Base-by-base conservation (phyloP, 2,888 invertebrate genomes). In the Clusia tigrina region DNA sequence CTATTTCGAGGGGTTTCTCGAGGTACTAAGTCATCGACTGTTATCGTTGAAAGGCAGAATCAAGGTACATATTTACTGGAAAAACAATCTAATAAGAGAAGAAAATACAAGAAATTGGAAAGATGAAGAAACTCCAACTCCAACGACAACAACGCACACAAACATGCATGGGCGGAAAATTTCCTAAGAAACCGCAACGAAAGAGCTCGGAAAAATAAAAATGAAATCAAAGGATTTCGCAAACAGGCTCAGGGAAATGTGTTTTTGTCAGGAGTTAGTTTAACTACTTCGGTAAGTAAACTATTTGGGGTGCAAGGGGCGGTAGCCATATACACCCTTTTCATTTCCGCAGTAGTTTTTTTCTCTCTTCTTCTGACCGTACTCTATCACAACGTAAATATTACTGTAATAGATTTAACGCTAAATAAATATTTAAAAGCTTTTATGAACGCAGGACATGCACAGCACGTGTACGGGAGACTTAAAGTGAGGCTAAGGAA, bases 341-440 rank as follows among this genome's bases (percentile, higher is more conserved):
- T 51, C 3, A 54, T n/a, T n/a, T n/a, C n/a, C n/a, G n/a, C n/a
- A n/a, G n/a, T n/a, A n/a, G n/a, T n/a, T n/a, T n/a, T n/a, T n/a
- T n/a, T n/a, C n/a, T n/a, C n/a, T n/a, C n/a, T n/a, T n/a, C n/a
- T n/a, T n/a, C n/a, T n/a, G 48, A 3, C 46, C 52, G 56, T 42
- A 42, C n/a, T 42, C 18, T 10, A 3, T 20, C 15, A 23, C 54
- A 17, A 32, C n/a, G 60, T 20, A 60, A 63, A 59, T 60, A 60
- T 56, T 63, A 66, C 59, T 56, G 42, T 65, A 69, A 62, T 64
- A 60, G 61, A 67, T 63, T 69, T 69, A 67, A 69, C 57, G 65
- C 63, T 66, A 55, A 63, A 65, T 69, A 67, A 67, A 69, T 67
- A 67, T 68, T 63, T 56, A 64, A 66, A 67, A 66, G 63, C 66